Evolutionary conservation across 2,113 vertebrate species (phyloP), one percentile per base, ranked within the genome.

Genomic region (Cygnus atratus): DNA sequence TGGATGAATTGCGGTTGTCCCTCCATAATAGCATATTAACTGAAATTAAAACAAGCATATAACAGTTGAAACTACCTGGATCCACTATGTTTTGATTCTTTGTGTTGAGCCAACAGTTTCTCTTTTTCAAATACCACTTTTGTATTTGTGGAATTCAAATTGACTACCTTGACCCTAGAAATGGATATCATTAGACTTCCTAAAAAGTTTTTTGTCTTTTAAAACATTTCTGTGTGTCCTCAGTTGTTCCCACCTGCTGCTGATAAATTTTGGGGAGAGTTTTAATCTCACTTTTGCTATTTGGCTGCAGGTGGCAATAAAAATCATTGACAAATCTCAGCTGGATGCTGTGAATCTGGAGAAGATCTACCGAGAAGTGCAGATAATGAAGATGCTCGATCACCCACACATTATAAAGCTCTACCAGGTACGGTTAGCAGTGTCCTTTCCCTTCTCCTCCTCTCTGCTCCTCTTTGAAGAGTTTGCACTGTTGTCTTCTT

Each of bases 271-370:
- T 10, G 20, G 87, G 52, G 33, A 89, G 81, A 75, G 52, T 85
- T 48, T 33, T 59, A 48, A 39, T 21, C 43, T 92, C 25, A 1
- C 41, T 96, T 96, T 95, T 86, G 94, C 71, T 87, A 10, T 95
- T 97, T 41, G 48, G 91, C 84, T 97, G 74, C 98, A 99, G 99
- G 99, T 99, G 97, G 99, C 99, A 83, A 99, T 99, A 97, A 99
- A 99, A 98, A 99, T 99, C 96, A 99, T 99, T 31, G 99, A 99
- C 97, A 99, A 99, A 97, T 99, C 99, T 90, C 99, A 99, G 96
- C 98, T 99, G 97, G 99, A 99, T 96, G 98, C 99, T 59, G 99
- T 99, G 82, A 99, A 99, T 88, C 97, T 99, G 98, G 99, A 99
- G 98, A 99, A 99, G 97, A 99, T 99, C 97, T 99, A 99, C 97